These are phyloP conservation scores for Punctoribates punctum DNA, from an alignment of 2,888 invertebrate species.

Conservation along the genomic window DNA sequence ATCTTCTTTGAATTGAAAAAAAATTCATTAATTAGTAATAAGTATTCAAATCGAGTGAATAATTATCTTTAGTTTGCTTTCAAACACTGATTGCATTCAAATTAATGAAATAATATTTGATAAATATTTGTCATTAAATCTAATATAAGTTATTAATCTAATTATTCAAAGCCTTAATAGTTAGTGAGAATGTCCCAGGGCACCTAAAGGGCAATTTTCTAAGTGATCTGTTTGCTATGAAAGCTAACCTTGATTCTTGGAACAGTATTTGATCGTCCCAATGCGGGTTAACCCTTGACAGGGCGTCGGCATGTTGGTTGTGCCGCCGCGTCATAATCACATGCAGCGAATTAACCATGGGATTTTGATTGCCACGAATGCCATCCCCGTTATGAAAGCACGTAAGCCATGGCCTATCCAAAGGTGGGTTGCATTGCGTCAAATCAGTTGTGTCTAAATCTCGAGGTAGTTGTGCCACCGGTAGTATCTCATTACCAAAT, in stretches of 20 bases:
- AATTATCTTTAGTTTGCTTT: too few relatives aligned
- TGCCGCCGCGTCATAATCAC: conserved; percentile 60
- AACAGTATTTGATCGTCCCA: conserved; percentile 76
- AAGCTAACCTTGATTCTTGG: conserved; percentile 62
- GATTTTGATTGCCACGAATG: conserved; percentile 41
- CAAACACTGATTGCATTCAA: too few relatives aligned
- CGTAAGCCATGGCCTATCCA: conserved; percentile 22
- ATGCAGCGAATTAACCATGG: conserved; percentile 30
- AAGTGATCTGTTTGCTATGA: neutral
- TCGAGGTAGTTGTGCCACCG: neutral
- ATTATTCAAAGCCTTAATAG: too few relatives aligned
- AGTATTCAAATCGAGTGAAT: too few relatives aligned
- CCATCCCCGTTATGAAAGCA: conserved; percentile 43
- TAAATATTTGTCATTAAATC: too few relatives aligned
- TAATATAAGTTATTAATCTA: too few relatives aligned
- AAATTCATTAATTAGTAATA: too few relatives aligned
- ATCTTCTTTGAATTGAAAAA: too few relatives aligned
- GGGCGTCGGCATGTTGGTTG: conserved; percentile 66
- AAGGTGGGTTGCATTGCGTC: conserved; percentile 35
- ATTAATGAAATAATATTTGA: too few relatives aligned
- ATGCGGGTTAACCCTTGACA: conserved; percentile 64
- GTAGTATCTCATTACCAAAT: conserved; percentile 8
- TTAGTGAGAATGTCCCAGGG: too few relatives aligned
- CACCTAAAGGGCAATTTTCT: neutral
- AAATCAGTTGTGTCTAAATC: conserved; percentile 32